Evolutionary conservation across 2,888 invertebrate species (phyloP), one percentile per base, ranked within the genome.

Genomic region (Diachrysia chrysitis): DNA sequence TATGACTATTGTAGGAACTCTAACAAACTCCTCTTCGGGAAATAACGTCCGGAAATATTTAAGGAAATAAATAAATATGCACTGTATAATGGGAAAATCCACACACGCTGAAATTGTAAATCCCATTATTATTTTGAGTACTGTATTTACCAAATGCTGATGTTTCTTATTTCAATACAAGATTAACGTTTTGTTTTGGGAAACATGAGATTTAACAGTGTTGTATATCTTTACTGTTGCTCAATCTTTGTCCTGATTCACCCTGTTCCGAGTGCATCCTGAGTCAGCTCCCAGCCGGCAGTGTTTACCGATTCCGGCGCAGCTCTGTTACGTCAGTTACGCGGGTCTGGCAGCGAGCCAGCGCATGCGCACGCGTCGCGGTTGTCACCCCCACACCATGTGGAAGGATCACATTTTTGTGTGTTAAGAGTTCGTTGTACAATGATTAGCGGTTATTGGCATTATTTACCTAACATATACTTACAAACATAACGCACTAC

Each of bases 261-360:
- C 12, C 10, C 55, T n/a, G 23, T 17, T 32, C 16, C 53, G 35
- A 66, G 37, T 53, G 58, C 9, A 55, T 48, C 53, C 67, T 76
- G 79, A 76, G 58, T 79, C 71, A 72, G 58, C 55, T 65, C 57
- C 74, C 58, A 62, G 74, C 17, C 25, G 10, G 35, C 53, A 69
- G 73, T 69, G 75, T 78, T 59, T 74, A 74, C 74, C 55, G 42
- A 42, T n/a, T 42, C 42, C 42, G 42, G 56, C 14, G 55, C 21
- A 16, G 16, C 62, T 56, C 37, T 19, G 66, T 77, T 61, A 79
- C 80, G 74, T 62, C 42, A 53, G 48, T 14, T 21, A 46, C 46
- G 46, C 17, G 48, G 12, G 58, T 66, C 76, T 81, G 80, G 80
- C 82, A 25, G 0, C 6, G n/a, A 16, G 72, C 81, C 81, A 79